Evolutionary conservation across 2,888 invertebrate species (phyloP), one percentile per base, ranked within the genome.

Genomic region (Hecatera dysodea): DNA sequence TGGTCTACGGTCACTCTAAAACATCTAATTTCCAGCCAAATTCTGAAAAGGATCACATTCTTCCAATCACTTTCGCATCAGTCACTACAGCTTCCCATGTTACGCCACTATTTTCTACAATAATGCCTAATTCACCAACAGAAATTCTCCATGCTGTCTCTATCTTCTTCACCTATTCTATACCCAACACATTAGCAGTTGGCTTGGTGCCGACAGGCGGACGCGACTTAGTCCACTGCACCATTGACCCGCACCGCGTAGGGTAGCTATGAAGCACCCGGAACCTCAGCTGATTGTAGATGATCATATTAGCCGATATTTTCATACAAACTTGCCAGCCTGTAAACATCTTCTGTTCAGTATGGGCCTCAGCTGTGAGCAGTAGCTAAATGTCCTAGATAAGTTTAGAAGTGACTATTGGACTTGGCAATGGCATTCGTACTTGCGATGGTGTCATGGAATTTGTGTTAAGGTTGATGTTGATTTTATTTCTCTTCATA

Each of bases 191-290:
- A 94, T 95, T 92, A 93, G 92, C 90, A 93, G 93, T 95, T 95
- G 95, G 95, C 94, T 73, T 81, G 84, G 76, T 89, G 94, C 94
- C 94, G 85, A 85, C 80, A 86, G 90, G 89, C 93, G 93, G 94
- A 93, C 91, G 92, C 90, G 87, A 72, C 94, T 92, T 96, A 96
- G 95, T 96, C 95, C 95, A 96, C 93, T 96, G 95, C 94, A 95
- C 96, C 95, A 96, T 93, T 96, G 95, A 96, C 96, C 95, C 84
- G 91, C 81, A 88, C 90, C 86, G 78, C 83, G 91, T 95, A 95
- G 95, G 95, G 95, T 94, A 91, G 88, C 94, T 91, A 93, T 91
- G 90, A 90, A 84, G 67, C 81, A 71, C 71, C 75, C 62, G 80
- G 71, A 73, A 80, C 77, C 70, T 11, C 67, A 72, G 50, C 72